phyloP scores from a whole-genome alignment of 2,797 vertebrate species.

The Eulemur rubriventer region DNA sequence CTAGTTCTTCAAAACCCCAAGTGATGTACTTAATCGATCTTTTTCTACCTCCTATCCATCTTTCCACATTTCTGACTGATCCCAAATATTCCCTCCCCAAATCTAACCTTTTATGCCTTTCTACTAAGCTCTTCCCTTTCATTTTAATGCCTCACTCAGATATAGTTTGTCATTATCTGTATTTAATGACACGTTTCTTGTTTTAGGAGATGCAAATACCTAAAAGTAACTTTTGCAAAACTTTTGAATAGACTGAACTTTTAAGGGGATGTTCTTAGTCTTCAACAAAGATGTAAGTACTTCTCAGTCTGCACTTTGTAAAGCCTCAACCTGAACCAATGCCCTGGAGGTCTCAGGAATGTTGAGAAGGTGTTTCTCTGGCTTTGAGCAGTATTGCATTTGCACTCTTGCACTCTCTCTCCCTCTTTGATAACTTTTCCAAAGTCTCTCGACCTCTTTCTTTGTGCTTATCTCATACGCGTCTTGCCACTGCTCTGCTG shows the following conservation, averaged over 20 bases:
- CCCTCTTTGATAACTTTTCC: neutral
- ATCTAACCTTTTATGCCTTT: neutral
- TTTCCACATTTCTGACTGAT: neutral
- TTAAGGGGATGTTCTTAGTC: neutral
- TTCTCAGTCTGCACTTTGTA: neutral
- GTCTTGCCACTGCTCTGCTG: neutral
- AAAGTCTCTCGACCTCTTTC: neutral
- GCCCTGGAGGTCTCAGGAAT: neutral
- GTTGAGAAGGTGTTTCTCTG: neutral
- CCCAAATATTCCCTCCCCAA: neutral
- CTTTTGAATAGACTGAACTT: neutral
- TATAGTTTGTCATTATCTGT: neutral
- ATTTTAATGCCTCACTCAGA: neutral
- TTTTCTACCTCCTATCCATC: neutral
- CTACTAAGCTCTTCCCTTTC: neutral
- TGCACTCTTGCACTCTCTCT: neutral
- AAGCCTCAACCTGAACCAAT: neutral
- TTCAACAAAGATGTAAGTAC: neutral
- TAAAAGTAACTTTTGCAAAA: slow-evolving; percentile 14
- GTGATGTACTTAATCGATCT: slow-evolving; percentile 35
- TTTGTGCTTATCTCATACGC: neutral
- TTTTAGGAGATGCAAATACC: neutral
- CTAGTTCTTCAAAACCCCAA: slow-evolving; percentile 30
- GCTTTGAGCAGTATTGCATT: neutral
- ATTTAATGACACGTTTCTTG: neutral